These are phyloP conservation scores for Ochropleura plecta DNA, from an alignment of 2,888 invertebrate genomes.

Conservation along the genomic window DNA sequence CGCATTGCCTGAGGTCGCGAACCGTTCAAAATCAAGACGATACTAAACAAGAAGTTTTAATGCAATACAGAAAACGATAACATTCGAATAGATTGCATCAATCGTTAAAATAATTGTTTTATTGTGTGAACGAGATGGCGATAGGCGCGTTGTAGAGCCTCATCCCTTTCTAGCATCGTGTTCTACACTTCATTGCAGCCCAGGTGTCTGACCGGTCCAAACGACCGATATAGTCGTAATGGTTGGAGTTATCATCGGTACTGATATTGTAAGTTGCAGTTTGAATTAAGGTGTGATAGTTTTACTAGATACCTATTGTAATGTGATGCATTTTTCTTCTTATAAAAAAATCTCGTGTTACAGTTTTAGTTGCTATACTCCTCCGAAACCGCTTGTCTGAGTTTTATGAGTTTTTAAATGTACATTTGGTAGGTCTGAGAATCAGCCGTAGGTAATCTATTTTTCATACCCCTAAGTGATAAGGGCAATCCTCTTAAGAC, in stretches of 20 bases:
- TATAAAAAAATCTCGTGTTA: no score
- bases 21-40: slow-evolving; percentile 3
- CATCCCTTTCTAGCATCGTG: slow-evolving; percentile 21
- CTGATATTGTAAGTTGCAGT: slow-evolving; percentile 12
- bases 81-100: slow-evolving; percentile 1
- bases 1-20: not conserved
- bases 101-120: slow-evolving; percentile 33
- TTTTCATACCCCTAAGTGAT: no score
- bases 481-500: no score
- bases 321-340: no score
- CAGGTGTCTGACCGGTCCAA: slow-evolving; percentile 49
- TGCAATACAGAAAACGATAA: slow-evolving; percentile 8
- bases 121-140: slow-evolving; percentile 27
- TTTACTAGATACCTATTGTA: not conserved
- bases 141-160: not conserved
- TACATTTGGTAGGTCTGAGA: no score
- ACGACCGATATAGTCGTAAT: slow-evolving; percentile 37
- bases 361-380: no score
- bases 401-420: no score
- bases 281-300: slow-evolving; percentile 7
- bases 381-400: no score
- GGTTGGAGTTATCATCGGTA: slow-evolving; percentile 1
- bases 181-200: slow-evolving; percentile 24
- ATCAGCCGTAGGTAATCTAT: no score
- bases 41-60: slow-evolving; percentile 17